Conservation (phyloP, 2,113 vertebrate species). For the Miniopterus natalensis region DNA sequence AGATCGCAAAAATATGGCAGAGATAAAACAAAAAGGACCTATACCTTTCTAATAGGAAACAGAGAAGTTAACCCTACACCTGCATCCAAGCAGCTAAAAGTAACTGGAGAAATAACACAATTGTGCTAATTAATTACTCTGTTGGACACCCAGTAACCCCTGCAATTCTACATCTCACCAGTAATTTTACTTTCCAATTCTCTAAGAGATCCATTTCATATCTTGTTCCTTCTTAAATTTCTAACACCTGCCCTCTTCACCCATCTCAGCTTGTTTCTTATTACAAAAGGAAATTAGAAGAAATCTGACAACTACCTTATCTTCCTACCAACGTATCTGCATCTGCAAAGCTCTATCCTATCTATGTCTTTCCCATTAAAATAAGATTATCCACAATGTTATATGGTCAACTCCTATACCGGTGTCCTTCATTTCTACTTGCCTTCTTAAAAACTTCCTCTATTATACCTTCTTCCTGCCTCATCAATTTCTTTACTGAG, state of each 20-base stretch:
- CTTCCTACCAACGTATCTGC: not conserved
- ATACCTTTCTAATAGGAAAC: not conserved
- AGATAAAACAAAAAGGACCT: slow-evolving; percentile 18
- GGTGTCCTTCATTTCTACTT: not conserved
- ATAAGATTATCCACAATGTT: not conserved
- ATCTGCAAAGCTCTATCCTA: not conserved
- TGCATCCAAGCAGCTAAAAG: not conserved
- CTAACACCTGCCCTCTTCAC: not conserved
- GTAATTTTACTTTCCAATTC: slow-evolving; percentile 11
- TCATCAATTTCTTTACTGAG: slow-evolving; percentile 11
- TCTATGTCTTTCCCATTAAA: not conserved
- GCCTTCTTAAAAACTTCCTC: slow-evolving; percentile 30
- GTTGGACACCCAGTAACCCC: not conserved
- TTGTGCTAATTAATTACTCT: slow-evolving; percentile 37
- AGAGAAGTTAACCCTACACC: not conserved
- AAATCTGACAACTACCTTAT: not conserved
- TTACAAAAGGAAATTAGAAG: slow-evolving; percentile 27
- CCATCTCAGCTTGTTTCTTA: not conserved
- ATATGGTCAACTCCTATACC: not conserved
- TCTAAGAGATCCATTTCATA: slow-evolving; percentile 41
- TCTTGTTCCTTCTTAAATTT: slow-evolving; percentile 22
- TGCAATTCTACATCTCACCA: not conserved
- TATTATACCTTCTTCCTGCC: not conserved
- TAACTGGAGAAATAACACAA: not conserved
- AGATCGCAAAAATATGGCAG: not conserved